Evolutionary conservation across 2,888 invertebrate species (phyloP).

Genomic region (Amphimallon solstitiale): DNA sequence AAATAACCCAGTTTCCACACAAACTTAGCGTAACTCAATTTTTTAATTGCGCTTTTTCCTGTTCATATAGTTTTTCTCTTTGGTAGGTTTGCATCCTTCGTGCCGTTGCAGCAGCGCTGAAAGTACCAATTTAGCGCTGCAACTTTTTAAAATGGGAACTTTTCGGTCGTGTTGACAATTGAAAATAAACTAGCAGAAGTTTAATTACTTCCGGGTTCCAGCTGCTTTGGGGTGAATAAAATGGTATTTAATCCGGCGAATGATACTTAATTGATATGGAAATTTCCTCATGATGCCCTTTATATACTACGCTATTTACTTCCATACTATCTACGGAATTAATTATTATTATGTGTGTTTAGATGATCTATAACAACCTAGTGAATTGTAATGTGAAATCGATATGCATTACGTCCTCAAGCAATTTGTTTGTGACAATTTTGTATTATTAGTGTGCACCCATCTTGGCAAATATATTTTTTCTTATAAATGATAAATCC

Average conservation of each 20-base stretch:
- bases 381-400: too few species aligned
- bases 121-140: constrained; percentile 7
- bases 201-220: constrained; percentile 12
- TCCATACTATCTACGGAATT: too few species aligned
- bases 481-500: too few species aligned
- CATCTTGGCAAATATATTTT: too few species aligned
- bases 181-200: constrained; percentile 21
- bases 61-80: background rate
- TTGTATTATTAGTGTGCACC: too few species aligned
- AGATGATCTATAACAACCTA: too few species aligned
- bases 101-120: background rate
- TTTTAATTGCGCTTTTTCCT: constrained; percentile 19
- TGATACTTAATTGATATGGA: background rate
- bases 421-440: too few species aligned
- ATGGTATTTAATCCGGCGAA: background rate
- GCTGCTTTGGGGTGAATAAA: background rate
- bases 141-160: constrained; percentile 19
- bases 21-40: constrained; percentile 24
- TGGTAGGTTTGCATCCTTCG: background rate
- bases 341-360: too few species aligned
- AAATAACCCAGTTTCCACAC: background rate
- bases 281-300: background rate
- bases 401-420: too few species aligned
- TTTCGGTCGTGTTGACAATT: constrained; percentile 18
- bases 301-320: too few species aligned